These are phyloP conservation scores for Alexandromys oeconomus DNA, from an alignment of 2,797 vertebrate species.

Conservation along the genomic window DNA sequence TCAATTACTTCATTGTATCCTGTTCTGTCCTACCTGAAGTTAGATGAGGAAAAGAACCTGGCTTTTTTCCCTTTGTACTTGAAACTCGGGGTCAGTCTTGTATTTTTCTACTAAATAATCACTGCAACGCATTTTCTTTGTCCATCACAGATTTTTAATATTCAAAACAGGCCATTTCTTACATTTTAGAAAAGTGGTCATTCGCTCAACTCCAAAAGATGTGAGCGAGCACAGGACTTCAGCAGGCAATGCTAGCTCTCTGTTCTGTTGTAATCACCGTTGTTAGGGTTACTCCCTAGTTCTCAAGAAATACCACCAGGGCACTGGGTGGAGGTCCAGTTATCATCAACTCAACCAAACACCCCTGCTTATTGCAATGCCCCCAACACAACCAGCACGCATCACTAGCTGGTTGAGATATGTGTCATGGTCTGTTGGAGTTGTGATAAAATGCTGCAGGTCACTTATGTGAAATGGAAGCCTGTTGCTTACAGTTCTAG, in stretches of 20 bases:
- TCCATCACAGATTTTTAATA: conserved; percentile 54
- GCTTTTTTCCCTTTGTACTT: conserved; percentile 28
- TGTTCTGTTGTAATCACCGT: neutral
- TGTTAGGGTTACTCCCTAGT: neutral
- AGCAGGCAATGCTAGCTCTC: neutral
- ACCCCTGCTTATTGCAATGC: neutral
- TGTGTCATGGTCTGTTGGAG: neutral
- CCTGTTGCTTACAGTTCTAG: neutral
- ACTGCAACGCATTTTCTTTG: neutral
- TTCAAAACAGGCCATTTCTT: conserved; percentile 54
- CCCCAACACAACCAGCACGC: neutral
- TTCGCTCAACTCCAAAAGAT: neutral
- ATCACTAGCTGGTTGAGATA: neutral
- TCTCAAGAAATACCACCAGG: conserved; percentile 53
- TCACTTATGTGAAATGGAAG: neutral
- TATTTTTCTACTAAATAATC: conserved; percentile 50
- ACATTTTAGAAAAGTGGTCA: neutral
- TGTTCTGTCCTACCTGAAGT: conserved; percentile 58
- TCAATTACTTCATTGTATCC: conserved; percentile 66
- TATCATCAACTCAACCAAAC: neutral
- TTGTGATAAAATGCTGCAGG: neutral
- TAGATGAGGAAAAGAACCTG: neutral
- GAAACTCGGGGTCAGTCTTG: conserved; percentile 48
- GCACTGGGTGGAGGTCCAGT: neutral
- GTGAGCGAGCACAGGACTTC: neutral